Base-by-base conservation (phyloP, 2,113 vertebrate genomes). In the Etheostoma spectabile region DNA sequence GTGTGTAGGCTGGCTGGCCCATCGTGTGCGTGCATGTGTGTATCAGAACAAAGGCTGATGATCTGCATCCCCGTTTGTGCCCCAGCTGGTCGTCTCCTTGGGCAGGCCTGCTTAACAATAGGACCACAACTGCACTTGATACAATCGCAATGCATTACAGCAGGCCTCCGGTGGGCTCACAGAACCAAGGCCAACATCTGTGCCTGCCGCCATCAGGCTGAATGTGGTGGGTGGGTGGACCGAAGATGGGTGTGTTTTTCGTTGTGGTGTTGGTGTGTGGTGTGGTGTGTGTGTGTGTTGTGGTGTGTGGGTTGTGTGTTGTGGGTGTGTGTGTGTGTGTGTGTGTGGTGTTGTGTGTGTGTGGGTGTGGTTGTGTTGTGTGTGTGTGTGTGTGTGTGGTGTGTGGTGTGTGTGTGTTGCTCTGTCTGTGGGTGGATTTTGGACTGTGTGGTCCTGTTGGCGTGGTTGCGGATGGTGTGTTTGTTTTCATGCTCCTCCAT, bases 71-170 rank as follows among this genome's bases (percentile, higher is more conserved):
- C 68, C 65, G 85, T 88, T 91, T 86, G 86, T 86, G 71, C 82
- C 88, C 86, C 90, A 91, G 92, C 93, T 92, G 90, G 85, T 86
- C 66, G 69, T 90, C 90, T 90, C 87, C 86, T 87, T 78, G 45
- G 76, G 69, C 71, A 35, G 86, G 68, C 78, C 82, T 22, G 61
- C 67, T 22, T 76, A 89, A 94, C 92, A 94, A 93, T 93, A 59
- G 89, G 53, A 67, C 8, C 79, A 84, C 65, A 65, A 35, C 30
- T 45, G 38, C 48, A 56, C 46, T 81, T 38, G 68, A 85, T 74
- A 84, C 62, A 88, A 86, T 88, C 0, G 56, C 33, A 8, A 8
- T 85, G 79, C 69, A 67, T 71, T 86, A 80, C 89, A 82, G 84
- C 82, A 73, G 86, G 74, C 76, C 73, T 65, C 80, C 45, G 52